Evolutionary conservation across 2,113 vertebrate genomes (phyloP).

Genomic region (Holacanthus passer): DNA sequence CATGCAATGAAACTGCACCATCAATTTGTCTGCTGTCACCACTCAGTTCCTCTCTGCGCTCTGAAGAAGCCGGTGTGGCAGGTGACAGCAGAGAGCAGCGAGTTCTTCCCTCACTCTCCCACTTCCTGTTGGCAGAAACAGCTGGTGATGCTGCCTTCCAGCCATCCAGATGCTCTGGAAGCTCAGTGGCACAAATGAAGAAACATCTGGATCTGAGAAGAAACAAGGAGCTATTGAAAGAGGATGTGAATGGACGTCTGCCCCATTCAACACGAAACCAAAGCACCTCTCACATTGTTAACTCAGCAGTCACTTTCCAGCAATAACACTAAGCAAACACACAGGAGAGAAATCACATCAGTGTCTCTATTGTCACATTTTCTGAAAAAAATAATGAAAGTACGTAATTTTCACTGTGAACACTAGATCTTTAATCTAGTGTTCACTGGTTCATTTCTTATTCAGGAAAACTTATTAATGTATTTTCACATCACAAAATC

Average conservation of each 20-base stretch:
- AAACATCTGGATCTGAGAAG: constrained; percentile 13
- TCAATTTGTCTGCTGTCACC: background rate
- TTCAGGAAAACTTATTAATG: background rate
- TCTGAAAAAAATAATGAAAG: background rate
- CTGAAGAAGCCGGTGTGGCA: background rate
- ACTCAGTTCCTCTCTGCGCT: background rate
- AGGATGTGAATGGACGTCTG: background rate
- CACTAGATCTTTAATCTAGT: no score
- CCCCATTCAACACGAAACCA: background rate
- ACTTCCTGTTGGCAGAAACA: constrained; percentile 7
- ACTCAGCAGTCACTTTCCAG: background rate
- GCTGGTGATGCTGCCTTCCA: background rate
- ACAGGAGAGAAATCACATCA: background rate
- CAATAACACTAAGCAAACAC: background rate
- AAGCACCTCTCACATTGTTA: background rate
- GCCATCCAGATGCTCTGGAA: background rate
- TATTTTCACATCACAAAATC: background rate
- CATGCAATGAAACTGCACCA: background rate
- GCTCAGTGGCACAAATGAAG: background rate
- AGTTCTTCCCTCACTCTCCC: background rate
- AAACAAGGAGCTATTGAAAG: background rate
- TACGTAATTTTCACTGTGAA: background rate
- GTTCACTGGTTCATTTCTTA: background rate
- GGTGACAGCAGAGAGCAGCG: background rate
- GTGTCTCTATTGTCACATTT: background rate